phyloP scores from a whole-genome alignment of 64 coral and sea anemone species.

The Pachyseris speciosa region DNA sequence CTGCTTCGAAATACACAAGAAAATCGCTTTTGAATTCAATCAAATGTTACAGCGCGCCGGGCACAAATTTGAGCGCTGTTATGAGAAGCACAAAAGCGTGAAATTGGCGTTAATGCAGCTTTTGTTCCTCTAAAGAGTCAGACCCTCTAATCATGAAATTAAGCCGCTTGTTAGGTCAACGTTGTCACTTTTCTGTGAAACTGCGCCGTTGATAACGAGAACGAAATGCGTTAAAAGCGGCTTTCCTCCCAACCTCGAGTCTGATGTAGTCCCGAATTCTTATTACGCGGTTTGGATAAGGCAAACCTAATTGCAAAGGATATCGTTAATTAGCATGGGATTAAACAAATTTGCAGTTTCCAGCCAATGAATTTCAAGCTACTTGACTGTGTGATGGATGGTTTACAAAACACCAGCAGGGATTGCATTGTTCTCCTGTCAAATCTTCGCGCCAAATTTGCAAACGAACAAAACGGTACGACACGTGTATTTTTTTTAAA shows the following conservation, averaged over 20 bases:
- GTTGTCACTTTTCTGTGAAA: not conserved
- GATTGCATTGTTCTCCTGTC: conserved; percentile 75
- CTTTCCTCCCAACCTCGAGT: not conserved
- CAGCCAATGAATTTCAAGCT: conserved; percentile 63
- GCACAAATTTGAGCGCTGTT: conserved; percentile 48
- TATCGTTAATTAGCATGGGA: conserved; percentile 97
- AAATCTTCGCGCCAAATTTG: conserved; percentile 79
- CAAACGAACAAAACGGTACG: conserved; percentile 42
- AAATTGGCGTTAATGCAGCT: conserved; percentile 34
- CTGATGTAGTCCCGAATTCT: conserved; percentile 74
- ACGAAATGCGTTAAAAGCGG: not conserved
- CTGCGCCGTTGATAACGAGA: not conserved
- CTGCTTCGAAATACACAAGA: conserved; percentile 34
- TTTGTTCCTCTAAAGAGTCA: not conserved
- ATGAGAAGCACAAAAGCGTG: conserved; percentile 35
- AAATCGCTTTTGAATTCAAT: conserved; percentile 80
- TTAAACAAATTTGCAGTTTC: conserved; percentile 91
- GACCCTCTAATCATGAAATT: not conserved
- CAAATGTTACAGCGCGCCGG: conserved; percentile 43
- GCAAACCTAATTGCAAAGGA: conserved; percentile 90
- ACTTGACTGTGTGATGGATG: conserved; percentile 77
- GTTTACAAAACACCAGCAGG: conserved; percentile 78
- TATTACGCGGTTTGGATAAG: conserved; percentile 53
- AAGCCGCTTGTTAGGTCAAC: not conserved
- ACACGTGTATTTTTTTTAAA: not conserved